phyloP scores from a whole-genome alignment of 2,113 vertebrate genomes.

The Protobothrops mucrosquamatus region DNA sequence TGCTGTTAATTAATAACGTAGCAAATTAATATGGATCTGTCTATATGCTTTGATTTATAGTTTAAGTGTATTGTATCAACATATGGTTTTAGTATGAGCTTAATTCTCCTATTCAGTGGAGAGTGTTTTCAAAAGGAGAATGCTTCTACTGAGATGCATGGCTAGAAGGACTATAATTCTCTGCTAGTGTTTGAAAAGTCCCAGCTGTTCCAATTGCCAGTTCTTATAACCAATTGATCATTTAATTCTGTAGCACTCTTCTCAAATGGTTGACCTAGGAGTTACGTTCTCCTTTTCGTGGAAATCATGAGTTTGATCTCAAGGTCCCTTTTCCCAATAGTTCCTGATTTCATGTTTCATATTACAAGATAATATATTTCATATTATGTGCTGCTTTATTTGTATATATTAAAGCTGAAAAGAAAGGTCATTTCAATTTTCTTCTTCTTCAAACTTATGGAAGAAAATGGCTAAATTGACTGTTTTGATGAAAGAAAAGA shows the following conservation, averaged over 20 bases:
- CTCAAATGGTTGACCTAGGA: not conserved
- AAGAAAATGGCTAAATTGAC: too few relatives aligned
- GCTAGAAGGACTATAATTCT: not conserved
- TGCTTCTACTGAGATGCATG: not conserved
- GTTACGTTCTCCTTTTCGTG: not conserved
- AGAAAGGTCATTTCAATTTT: not conserved
- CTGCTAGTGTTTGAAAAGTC: not conserved
- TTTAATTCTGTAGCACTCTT: not conserved
- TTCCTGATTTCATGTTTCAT: not conserved
- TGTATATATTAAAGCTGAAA: not conserved
- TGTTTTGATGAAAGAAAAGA: too few relatives aligned
- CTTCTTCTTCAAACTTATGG: not conserved
- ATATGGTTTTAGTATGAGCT: conserved; percentile 10
- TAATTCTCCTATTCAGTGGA: not conserved
- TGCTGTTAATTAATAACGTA: conserved; percentile 26
- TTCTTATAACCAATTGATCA: not conserved
- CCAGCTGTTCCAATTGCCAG: not conserved
- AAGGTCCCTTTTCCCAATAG: not conserved
- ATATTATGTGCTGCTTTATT: not conserved
- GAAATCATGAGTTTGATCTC: not conserved
- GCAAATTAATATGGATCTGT: conserved; percentile 17
- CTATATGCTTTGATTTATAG: conserved; percentile 25
- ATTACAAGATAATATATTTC: not conserved
- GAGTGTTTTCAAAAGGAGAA: not conserved
- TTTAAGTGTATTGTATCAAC: conserved; percentile 21